phyloP scores from a whole-genome alignment of 2,113 vertebrate genomes.

The Gallinago paraguaiae region DNA sequence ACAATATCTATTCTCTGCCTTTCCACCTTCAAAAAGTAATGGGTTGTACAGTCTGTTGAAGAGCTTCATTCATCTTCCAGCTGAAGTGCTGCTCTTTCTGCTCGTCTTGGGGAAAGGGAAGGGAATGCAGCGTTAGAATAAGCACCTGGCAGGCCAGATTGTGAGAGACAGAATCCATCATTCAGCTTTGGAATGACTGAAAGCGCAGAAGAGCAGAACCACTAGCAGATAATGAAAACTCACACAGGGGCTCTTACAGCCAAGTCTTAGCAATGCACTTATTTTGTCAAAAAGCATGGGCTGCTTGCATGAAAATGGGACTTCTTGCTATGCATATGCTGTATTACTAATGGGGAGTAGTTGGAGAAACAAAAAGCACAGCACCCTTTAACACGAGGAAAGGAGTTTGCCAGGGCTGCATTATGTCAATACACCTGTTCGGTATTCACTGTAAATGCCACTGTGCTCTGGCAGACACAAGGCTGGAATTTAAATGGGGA shows the following conservation, averaged over 20 bases:
- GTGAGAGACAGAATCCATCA: not conserved
- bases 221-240: not conserved
- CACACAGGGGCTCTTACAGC: not conserved
- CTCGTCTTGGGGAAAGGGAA: not conserved
- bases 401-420: not conserved
- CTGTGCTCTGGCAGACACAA: not conserved
- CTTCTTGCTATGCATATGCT: not conserved
- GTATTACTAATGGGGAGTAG: not conserved
- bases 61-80: conserved; percentile 20
- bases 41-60: not conserved
- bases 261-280: not conserved
- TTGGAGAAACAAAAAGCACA: not conserved
- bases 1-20: not conserved
- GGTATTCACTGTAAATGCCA: conserved; percentile 36
- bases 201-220: not conserved
- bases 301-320: not conserved
- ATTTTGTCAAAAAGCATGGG: not conserved
- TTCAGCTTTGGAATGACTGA: not conserved
- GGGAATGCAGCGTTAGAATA: not conserved
- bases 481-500: conserved; percentile 48
- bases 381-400: not conserved
- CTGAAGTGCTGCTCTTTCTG: conserved; percentile 13
- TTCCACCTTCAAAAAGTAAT: conserved; percentile 27
- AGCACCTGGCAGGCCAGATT: conserved; percentile 40
- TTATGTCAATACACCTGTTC: conserved; percentile 40